phyloP scores from a whole-genome alignment of 2,113 vertebrate genomes.

The Clinocottus analis region DNA sequence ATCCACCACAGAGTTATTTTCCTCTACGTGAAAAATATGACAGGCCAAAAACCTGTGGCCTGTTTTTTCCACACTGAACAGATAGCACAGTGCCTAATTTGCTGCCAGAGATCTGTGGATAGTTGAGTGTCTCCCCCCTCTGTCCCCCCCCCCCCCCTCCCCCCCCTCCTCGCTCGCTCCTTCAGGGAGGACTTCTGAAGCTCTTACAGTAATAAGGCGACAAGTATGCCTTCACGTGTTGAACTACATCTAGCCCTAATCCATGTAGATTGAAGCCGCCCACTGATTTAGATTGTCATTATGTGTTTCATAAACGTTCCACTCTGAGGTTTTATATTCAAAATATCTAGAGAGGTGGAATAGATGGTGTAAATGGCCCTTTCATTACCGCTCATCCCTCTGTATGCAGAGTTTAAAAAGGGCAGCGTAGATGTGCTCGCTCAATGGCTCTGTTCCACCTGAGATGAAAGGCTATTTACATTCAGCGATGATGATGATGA shows the following conservation, averaged over 20 bases:
- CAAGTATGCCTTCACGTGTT: slow-evolving; percentile 77
- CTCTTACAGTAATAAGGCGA: slow-evolving; percentile 82
- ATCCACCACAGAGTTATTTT: slow-evolving; percentile 54
- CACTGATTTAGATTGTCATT: slow-evolving; percentile 84
- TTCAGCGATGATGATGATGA: slow-evolving; percentile 66
- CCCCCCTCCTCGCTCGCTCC: slow-evolving; percentile 62
- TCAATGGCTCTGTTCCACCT: slow-evolving; percentile 78
- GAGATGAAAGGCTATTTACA: slow-evolving; percentile 82
- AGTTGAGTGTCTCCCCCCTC: slow-evolving; percentile 66
- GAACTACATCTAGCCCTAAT: slow-evolving; percentile 83
- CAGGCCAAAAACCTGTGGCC: slow-evolving; percentile 60
- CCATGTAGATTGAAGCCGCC: slow-evolving; percentile 81
- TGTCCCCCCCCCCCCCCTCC: slow-evolving; percentile 63
- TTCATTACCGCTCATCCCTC: slow-evolving; percentile 77
- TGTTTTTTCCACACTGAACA: slow-evolving; percentile 65
- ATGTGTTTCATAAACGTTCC: slow-evolving; percentile 84
- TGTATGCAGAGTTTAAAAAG: slow-evolving; percentile 76
- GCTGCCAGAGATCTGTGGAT: slow-evolving; percentile 74
- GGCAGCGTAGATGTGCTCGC: slow-evolving; percentile 61
- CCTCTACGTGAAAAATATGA: slow-evolving; percentile 63
- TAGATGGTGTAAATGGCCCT: slow-evolving; percentile 76
- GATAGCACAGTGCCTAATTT: slow-evolving; percentile 80
- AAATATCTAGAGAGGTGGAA: slow-evolving; percentile 72
- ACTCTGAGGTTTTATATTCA: slow-evolving; percentile 78
- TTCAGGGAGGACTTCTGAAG: slow-evolving; percentile 80